A percentile compares a stretch with the other conserved stretches of the same genome.
These are phyloP conservation scores for Pantherophis alleghaniensis DNA, from an alignment of 2,797 vertebrate genomes.

Conservation along the genomic window DNA sequence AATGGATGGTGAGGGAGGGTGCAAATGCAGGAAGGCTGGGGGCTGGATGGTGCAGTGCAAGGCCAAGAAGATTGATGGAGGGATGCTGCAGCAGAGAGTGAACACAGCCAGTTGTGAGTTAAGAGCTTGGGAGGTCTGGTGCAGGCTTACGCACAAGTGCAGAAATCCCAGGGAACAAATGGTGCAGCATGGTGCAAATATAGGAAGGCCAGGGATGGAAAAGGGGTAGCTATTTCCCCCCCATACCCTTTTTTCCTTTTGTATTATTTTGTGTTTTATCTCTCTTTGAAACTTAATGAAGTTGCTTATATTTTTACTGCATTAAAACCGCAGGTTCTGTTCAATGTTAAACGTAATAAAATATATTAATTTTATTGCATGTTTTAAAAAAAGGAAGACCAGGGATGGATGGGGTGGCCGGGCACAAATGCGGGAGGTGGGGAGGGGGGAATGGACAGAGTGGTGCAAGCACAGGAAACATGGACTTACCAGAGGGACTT, in stretches of 20 bases:
- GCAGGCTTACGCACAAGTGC: background rate
- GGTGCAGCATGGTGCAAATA: background rate
- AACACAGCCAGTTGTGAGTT: background rate
- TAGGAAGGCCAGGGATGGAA: background rate
- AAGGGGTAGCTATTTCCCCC: background rate
- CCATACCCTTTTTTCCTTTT: background rate
- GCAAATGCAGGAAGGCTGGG: background rate
- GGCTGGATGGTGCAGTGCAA: background rate
- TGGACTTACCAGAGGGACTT: background rate
- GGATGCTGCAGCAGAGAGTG: background rate
- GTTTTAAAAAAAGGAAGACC: background rate
- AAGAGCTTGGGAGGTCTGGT: background rate
- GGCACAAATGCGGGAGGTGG: fast-evolving
- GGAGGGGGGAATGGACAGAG: background rate
- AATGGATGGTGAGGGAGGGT: background rate
- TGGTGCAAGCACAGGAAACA: background rate
- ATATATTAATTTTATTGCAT: background rate
- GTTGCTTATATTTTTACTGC: background rate
- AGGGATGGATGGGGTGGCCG: background rate
- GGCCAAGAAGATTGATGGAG: background rate
- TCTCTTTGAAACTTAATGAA: background rate
- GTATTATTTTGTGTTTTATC: background rate
- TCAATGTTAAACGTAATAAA: background rate
- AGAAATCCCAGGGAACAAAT: background rate
- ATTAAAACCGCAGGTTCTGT: background rate